Evolutionary conservation across 2,113 vertebrate genomes (phyloP), one percentile per base, ranked within the genome.

Genomic region (Xyrauchen texanus): DNA sequence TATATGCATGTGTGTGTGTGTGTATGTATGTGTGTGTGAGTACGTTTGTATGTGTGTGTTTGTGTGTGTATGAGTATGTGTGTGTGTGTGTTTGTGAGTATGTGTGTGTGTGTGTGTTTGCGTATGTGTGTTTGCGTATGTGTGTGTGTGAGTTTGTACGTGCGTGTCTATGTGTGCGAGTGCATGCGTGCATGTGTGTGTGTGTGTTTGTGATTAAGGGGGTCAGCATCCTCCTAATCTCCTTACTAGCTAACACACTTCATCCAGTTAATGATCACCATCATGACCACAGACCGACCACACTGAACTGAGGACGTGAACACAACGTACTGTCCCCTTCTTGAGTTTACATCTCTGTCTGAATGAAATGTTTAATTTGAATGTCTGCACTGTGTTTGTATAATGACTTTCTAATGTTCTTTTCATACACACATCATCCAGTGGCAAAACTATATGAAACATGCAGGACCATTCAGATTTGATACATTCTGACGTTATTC

Each of bases 191-290:
- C n/a, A n/a, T 64, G 46, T 66, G 21, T 34, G 21, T 34, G 21
- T 34, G 21, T 34, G 21, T 34, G 21, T 34, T 1, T 51, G 77
- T 68, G 55, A 63, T 63, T 74, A 62, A 64, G 44, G 69, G 42
- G 74, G 52, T 78, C 52, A 75, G 65, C 12, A 66, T 63, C 44
- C 73, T 63, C 79, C 42, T 86, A 89, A 89, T 90, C 87, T 89
- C 82, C 84, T 81, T 68, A 69, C 64, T 83, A 81, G 74, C 68
- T 81, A 81, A 80, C 68, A 34, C 21, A 72, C 51, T 77, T 83
- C 46, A 83, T 75, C 34, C 68, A 65, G 63, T 86, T 76, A 79
- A 85, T 88, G 89, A 89, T 90, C 86, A 84, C 76, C 86, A 80
- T 77, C 81, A 85, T n/a, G n/a, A n/a, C 4, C 21, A 15, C 69